Evolutionary conservation across 2,113 vertebrate genomes (phyloP), one percentile per base, ranked within the genome.

Genomic region (Anguilla japonica): DNA sequence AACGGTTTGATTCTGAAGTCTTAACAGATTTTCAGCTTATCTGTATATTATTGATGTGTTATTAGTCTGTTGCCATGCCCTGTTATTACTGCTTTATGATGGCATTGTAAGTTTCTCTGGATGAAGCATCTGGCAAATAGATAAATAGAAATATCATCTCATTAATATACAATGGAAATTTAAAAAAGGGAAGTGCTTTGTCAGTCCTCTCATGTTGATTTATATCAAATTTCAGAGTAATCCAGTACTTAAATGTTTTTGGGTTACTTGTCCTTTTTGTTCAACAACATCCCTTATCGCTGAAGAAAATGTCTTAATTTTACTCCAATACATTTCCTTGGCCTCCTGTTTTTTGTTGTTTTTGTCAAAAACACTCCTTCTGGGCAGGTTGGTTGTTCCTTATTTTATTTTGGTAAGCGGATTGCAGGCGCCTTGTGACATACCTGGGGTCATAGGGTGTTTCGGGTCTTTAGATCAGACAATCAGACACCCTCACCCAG

Each of bases 271-370:
- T 79, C 16, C 34, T 7, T 18, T 34, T 29, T 34, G 79, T 43
- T 85, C 46, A 85, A 53, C 40, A 22, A 5, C 5, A 22, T 50
- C 84, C 34, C 34, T 34, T 0, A 1, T 75, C n/a, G 34, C 34
- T 34, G n/a, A 79, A 85, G 40, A 67, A 43, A 29, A 84, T 67
- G 13, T 71, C 40, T n/a, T 43, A 40, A 40, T 71, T 84, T 71
- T 13, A 29, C 41, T 46, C 83, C 40, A n/a, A 41, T 63, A 46
- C 29, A 78, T 85, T 78, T 85, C 50, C 29, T n/a, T 16, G 18
- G 56, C 9, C 83, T 43, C 57, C 29, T 53, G 43, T 75, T 20
- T 67, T 67, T 67, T 67, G 60, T 26, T 20, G 26, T 2, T 26
- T 2, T 75, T 75, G 26, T 29, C 71, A 75, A 7, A 9, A 75